Evolutionary conservation across 2,113 vertebrate species (phyloP).

Genomic region (Pardalotus punctatus): DNA sequence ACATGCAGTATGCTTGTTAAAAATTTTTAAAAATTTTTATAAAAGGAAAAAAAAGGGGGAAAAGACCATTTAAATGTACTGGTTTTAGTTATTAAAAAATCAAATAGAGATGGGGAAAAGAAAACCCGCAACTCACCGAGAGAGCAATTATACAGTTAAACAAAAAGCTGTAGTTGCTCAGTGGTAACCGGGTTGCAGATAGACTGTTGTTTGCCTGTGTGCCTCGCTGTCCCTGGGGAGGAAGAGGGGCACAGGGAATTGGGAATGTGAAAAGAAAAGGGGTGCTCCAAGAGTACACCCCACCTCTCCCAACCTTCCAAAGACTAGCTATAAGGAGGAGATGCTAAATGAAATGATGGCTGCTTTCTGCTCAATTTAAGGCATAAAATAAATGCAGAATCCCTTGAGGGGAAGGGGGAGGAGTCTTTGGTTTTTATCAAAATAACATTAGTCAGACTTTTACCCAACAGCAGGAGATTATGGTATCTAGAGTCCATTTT

Average conservation of each 20-base stretch:
- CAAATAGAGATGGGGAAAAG: slow-evolving; percentile 34
- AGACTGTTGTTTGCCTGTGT: slow-evolving; percentile 20
- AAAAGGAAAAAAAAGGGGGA: background rate
- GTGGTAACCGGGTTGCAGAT: slow-evolving; percentile 53
- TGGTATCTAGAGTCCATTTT: background rate
- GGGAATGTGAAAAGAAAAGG: background rate
- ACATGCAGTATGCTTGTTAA: slow-evolving; percentile 33
- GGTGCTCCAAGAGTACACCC: background rate
- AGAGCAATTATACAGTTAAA: slow-evolving; percentile 65
- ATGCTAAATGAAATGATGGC: background rate
- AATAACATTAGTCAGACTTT: background rate
- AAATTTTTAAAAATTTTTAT: background rate
- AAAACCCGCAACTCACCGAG: slow-evolving; percentile 15
- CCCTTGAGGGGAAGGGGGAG: too few relatives aligned
- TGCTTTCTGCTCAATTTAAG: background rate
- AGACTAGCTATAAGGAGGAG: background rate
- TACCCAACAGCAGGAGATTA: background rate
- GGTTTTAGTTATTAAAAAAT: slow-evolving; percentile 64
- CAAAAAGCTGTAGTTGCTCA: slow-evolving; percentile 64
- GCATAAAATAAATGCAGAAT: background rate
- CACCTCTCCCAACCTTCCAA: background rate
- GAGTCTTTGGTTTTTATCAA: background rate
- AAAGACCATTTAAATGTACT: slow-evolving; percentile 19
- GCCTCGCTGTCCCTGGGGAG: background rate
- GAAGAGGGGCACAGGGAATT: background rate